Evolutionary conservation across 2,888 invertebrate genomes (phyloP), one percentile per base, ranked within the genome.

Genomic region (Steinernema hermaphroditum): DNA sequence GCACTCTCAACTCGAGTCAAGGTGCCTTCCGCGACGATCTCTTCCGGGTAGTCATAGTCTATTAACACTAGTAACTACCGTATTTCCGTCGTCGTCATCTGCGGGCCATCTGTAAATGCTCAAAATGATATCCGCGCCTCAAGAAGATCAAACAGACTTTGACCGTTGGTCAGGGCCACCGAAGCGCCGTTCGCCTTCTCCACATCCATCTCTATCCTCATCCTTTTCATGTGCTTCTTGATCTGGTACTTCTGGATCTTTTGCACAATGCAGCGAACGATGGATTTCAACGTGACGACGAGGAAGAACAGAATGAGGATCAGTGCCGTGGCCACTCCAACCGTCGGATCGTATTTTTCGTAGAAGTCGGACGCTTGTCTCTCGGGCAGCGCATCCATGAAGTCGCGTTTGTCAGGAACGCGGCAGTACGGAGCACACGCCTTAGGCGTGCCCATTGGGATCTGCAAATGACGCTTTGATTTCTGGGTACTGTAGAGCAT

Each of bases 351-450:
- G 72, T 85, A 85, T 44, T 74, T 74, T 14, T 72, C 73, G 71
- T 82, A 84, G 71, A 85, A 85, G 74, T 85, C 84, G 22, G 73
- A 73, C 27, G 79, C 77, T 24, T 75, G 77, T 34, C 77, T 74
- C 44, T 83, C 81, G 19, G 84, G 83, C 72, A 78, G 73, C 54
- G 78, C 80, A 73, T 82, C 81, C 84, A 84, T 82, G 71, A 85
- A 85, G 76, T 85, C 84, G 49, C 84, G 76, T 73, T 84, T 85
- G 70, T 85, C 84, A 62, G 80, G 74, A 14, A 82, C 78, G 72
- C 75, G 75, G 71, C 84, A 84, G 68, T 76, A 72, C 16, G 80
- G 78, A 37, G 76, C 69, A 24, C 78, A 78, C 32, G 72, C 37
- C 22, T 16, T n/a, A n/a, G n/a, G 46, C 19, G 46, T 19, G n/a